Evolutionary conservation across 2,888 invertebrate species (phyloP).

Genomic region (Cactoblastis cactorum): DNA sequence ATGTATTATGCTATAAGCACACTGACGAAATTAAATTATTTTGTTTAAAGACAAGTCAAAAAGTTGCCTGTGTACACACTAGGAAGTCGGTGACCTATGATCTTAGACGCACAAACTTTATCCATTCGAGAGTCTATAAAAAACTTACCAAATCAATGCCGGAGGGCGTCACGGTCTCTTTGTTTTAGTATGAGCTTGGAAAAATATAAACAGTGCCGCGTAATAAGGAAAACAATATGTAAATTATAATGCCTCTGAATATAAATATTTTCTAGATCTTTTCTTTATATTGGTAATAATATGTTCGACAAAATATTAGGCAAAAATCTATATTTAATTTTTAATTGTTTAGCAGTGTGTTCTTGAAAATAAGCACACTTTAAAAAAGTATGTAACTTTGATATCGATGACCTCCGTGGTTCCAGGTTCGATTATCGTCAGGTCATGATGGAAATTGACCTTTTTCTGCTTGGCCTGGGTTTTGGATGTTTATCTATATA

Average conservation of each 20-base stretch:
- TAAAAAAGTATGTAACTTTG: no score
- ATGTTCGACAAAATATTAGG: not conserved
- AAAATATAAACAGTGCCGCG: not conserved
- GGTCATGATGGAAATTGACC: no score
- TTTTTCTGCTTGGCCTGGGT: no score
- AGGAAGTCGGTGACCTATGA: not conserved
- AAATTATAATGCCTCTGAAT: no score
- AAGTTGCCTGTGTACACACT: not conserved
- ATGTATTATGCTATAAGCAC: not conserved
- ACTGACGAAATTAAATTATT: not conserved
- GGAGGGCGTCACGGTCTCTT: not conserved
- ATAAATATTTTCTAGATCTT: no score
- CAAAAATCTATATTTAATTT: no score
- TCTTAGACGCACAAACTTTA: not conserved
- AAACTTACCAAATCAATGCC: constrained; percentile 3
- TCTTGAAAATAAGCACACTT: no score
- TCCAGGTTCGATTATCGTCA: no score
- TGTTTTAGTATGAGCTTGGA: not conserved
- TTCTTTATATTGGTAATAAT: no score
- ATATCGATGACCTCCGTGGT: no score
- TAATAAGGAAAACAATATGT: not conserved
- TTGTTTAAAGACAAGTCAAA: not conserved
- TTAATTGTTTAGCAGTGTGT: no score
- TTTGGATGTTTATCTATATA: no score
- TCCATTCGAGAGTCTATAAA: not conserved